phyloP scores from a whole-genome alignment of 2,888 invertebrate genomes.

The Cordilura impudica region DNA sequence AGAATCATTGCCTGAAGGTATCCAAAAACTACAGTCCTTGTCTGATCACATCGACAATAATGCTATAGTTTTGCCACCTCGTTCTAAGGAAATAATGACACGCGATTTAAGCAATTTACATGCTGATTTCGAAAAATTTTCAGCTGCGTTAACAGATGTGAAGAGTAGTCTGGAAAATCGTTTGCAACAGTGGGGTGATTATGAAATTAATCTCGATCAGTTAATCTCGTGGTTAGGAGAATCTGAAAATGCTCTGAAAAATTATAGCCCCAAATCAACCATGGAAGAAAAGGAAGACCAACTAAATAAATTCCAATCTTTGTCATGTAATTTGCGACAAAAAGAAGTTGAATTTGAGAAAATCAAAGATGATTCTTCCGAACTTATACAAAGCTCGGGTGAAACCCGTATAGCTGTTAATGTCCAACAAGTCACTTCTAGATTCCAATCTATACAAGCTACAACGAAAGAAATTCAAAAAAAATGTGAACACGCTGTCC shows the following conservation, averaged over 20 bases:
- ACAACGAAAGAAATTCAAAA: slow-evolving; percentile 94
- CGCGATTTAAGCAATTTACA: slow-evolving; percentile 87
- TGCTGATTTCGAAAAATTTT: slow-evolving; percentile 91
- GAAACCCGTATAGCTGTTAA: slow-evolving; percentile 92
- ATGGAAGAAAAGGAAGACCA: slow-evolving; percentile 94
- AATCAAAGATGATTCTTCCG: slow-evolving; percentile 90
- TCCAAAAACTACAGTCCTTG: slow-evolving; percentile 86
- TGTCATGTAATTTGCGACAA: slow-evolving; percentile 87
- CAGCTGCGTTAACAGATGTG: slow-evolving; percentile 86
- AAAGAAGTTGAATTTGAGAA: slow-evolving; percentile 93
- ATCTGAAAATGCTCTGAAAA: slow-evolving; percentile 90
- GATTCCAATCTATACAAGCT: slow-evolving; percentile 92
- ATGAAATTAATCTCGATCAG: slow-evolving; percentile 90
- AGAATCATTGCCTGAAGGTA: slow-evolving; percentile 87
- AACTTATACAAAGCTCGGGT: slow-evolving; percentile 90
- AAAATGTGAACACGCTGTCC: slow-evolving; percentile 93
- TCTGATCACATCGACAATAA: slow-evolving; percentile 86
- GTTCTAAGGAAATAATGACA: slow-evolving; percentile 91
- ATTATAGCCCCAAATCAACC: slow-evolving; percentile 89
- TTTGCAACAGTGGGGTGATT: slow-evolving; percentile 93
- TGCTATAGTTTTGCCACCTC: slow-evolving; percentile 84
- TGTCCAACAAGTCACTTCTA: slow-evolving; percentile 91
- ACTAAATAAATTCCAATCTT: slow-evolving; percentile 91
- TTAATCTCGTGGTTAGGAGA: slow-evolving; percentile 91
- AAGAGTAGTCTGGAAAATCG: slow-evolving; percentile 89